Evolutionary conservation across 2,797 vertebrate genomes (phyloP), one percentile per base, ranked within the genome.

Genomic region (Sebastes steindachneri): DNA sequence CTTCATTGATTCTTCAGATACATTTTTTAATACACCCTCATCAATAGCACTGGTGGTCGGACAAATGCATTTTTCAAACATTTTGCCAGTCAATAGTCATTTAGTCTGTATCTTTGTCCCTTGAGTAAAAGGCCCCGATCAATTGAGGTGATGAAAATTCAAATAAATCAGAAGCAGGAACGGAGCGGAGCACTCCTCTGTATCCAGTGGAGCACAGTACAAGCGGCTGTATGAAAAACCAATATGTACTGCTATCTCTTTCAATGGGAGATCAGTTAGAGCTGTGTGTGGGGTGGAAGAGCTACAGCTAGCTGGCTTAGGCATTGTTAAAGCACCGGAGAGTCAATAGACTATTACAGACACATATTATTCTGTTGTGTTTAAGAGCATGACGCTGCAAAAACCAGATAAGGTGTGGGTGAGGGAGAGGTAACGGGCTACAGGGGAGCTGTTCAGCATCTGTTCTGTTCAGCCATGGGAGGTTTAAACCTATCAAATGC

Each of bases 21-120:
- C 88, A 92, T 93, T 94, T 94, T 95, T 94, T 92, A 95, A 94
- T 93, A 92, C 83, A 80, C 69, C 84, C 89, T 94, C 92, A 92
- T 94, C 93, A 93, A 95, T 94, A 93, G 90, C 90, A 84, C 85
- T 85, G 87, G 88, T 91, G 86, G 88, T 92, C 91, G 91, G 93
- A 93, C 94, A 90, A 94, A 95, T 91, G 86, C 91, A 94, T 96
- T 94, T 95, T 93, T 95, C 93, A 94, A 94, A 94, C 88, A 92
- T 89, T 48, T 92, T 88, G 85, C 78, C 76, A 89, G 92, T 95
- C 95, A 88, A 96, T 95, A 95, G 94, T 95, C 91, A 93, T 95
- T 95, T 93, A 89, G 90, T 90, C 81, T 91, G 93, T 81, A 88
- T 94, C 91, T 93, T 89, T 91, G 91, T 95, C 93, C 89, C 94